Conservation (phyloP, 2,797 vertebrate species). For the Falco cherrug region DNA sequence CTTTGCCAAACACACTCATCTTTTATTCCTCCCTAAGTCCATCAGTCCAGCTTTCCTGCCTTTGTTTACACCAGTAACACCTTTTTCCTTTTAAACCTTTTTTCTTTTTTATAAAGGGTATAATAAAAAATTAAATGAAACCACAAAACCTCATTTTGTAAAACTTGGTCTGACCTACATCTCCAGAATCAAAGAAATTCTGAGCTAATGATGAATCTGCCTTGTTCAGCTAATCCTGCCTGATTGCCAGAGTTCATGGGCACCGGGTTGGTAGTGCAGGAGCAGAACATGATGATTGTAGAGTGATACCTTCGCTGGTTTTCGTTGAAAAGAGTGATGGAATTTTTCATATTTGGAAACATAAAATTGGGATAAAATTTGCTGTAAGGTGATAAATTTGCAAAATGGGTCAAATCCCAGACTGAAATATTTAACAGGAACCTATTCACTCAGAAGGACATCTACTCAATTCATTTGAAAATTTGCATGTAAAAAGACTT, state of each 20-base stretch:
- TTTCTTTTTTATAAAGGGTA: not conserved
- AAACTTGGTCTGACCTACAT: conserved; percentile 10
- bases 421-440: not conserved
- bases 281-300: not conserved
- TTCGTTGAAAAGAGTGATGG: not conserved
- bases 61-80: not conserved
- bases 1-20: not conserved
- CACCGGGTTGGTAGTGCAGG: not conserved
- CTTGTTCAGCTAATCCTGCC: not conserved
- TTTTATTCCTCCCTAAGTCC: not conserved
- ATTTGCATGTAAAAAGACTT: not conserved
- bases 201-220: not conserved
- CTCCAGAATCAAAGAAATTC: conserved; percentile 4
- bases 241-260: not conserved
- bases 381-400: not conserved
- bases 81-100: not conserved
- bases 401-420: not conserved
- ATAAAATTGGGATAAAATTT: not conserved
- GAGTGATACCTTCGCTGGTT: not conserved
- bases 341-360: not conserved
- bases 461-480: not conserved
- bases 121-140: conserved; percentile 35
- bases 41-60: not conserved
- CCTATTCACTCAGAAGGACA: not conserved
- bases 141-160: conserved; percentile 1